Base-by-base conservation (phyloP, 2,113 vertebrate species). In the Lucifuga dentata region DNA sequence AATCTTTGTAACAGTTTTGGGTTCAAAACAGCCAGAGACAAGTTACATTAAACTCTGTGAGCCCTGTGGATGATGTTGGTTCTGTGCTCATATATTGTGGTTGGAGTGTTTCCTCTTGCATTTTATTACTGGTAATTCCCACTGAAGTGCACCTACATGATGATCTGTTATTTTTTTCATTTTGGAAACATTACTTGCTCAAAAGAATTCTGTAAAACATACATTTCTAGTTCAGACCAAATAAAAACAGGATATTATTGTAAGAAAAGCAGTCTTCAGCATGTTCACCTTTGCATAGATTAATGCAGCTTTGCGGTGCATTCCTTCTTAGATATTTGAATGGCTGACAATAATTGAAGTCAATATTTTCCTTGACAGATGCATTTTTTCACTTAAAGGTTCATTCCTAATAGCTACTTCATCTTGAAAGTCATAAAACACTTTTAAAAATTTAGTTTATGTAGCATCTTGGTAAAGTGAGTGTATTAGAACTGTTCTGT, bases 251-350 rank as follows among this genome's bases (percentile, higher is more conserved):
- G n/a, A 7, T 39, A 8, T 38, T 36, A 17, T 24, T 23, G 20
- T 2, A 41, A 21, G 29, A 11, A 53, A 15, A 64, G 45, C 5
- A 38, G 20, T 3, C 29, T 12, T 8, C 43, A 49, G 12, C 40
- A 17, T 51, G 43, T 51, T 56, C 36, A 75, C 46, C 39, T 66
- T 84, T 80, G 81, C 81, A 84, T 84, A 84, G 77, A 65, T 73
- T 61, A 10, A 38, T 73, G 41, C 41, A 11, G 53, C 21, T 51
- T 55, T 68, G n/a, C 29, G 19, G 5, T 41, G 68, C 58, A 68
- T 72, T 73, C 49, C 11, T 46, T 57, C 50, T 64, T 36, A 29
- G 17, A 26, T 26, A 35, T 2, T 17, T 70, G 23, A 6, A 69
- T 32, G 15, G n/a, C 29, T 53, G 13, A 23, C 26, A 55, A 32